Conservation (phyloP, 2,113 vertebrate genomes). For the Bombycilla garrulus region DNA sequence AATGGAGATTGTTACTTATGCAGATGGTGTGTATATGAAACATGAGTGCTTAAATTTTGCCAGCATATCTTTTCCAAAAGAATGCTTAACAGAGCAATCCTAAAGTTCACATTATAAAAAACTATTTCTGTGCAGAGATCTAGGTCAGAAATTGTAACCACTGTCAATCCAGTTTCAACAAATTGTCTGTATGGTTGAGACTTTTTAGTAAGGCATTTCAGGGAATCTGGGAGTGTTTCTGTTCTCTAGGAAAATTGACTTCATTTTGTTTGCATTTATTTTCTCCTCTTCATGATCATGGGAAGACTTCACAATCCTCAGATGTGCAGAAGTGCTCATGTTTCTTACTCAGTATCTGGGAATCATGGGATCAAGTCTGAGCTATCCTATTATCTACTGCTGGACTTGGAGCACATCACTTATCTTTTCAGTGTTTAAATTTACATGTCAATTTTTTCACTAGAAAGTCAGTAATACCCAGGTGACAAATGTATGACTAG, state of each 20-base stretch:
- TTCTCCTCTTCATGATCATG: not conserved
- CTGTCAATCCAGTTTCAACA: not conserved
- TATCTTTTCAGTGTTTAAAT: not conserved
- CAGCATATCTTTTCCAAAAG: not conserved
- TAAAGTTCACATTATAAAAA: not conserved
- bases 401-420: not conserved
- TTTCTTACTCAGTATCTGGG: not conserved
- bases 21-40: conserved; percentile 20
- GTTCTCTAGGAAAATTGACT: not conserved
- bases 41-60: not conserved
- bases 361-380: not conserved
- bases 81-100: not conserved
- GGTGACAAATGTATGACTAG: not conserved
- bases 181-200: not conserved
- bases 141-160: not conserved
- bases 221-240: not conserved
- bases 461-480: not conserved
- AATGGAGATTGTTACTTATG: conserved; percentile 13
- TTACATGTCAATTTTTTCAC: not conserved
- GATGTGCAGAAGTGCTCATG: not conserved
- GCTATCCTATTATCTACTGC: not conserved
- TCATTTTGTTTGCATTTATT: not conserved
- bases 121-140: not conserved
- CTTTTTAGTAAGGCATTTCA: not conserved
- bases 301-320: not conserved